Evolutionary conservation across 2,888 invertebrate genomes (phyloP).

Genomic region (Meghimatium bilineatum): DNA sequence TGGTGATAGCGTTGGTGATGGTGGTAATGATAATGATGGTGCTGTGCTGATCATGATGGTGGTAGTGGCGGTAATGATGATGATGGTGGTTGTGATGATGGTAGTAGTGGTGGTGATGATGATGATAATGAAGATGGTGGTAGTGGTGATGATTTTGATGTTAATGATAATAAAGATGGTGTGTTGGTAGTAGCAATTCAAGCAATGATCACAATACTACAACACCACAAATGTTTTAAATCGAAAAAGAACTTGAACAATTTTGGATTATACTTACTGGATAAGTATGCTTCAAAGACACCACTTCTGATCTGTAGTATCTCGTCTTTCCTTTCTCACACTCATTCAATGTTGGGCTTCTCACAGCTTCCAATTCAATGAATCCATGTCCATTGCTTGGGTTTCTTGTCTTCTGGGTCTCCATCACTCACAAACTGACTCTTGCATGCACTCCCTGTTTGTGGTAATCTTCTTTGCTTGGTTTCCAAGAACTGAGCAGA

Average conservation of each 20-base stretch:
- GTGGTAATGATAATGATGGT: no score
- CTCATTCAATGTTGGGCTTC: background rate
- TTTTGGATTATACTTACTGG: constrained; percentile 40
- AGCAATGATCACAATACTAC: no score
- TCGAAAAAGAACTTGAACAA: background rate
- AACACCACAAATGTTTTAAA: no score
- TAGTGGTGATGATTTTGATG: no score
- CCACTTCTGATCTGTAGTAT: constrained; percentile 20
- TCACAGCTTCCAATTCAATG: constrained; percentile 27
- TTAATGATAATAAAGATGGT: background rate
- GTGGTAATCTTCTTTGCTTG: background rate
- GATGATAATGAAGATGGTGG: no score
- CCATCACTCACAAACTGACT: background rate
- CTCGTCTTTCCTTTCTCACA: background rate
- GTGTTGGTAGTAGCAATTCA: no score
- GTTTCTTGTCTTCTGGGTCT: background rate
- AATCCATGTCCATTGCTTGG: constrained; percentile 3
- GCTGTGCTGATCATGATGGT: no score
- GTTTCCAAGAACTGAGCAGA: background rate
- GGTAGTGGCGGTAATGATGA: no score
- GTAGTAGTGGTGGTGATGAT: no score
- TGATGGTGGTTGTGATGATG: no score
- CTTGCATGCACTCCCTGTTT: background rate
- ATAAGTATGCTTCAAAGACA: constrained; percentile 35
- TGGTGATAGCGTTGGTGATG: no score